Evolutionary conservation across 2,797 vertebrate species (phyloP).

Genomic region (Sebastes iracundus): DNA sequence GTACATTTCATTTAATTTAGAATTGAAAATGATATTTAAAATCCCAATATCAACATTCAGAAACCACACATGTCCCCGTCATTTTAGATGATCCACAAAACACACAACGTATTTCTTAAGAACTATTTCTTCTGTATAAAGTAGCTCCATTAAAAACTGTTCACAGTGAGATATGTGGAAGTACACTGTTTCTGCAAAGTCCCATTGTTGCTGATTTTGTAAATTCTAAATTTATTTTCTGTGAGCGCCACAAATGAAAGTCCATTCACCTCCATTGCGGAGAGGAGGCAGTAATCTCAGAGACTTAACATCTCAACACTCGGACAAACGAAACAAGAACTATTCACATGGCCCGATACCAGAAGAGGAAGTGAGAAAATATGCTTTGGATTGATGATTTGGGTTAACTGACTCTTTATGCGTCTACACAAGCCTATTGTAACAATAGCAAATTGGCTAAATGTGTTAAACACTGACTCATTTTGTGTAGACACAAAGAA

Average conservation of each 20-base stretch:
- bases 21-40: not conserved
- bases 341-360: not conserved
- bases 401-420: not conserved
- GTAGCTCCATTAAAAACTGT: not conserved
- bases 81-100: not conserved
- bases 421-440: not conserved
- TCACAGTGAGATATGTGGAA: not conserved
- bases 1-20: not conserved
- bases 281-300: not conserved
- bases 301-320: not conserved
- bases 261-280: not conserved
- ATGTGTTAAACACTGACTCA: constrained; percentile 18
- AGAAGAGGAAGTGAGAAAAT: not conserved
- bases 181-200: not conserved
- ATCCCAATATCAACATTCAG: not conserved
- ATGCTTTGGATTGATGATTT: not conserved
- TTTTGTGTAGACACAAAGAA: constrained; percentile 52
- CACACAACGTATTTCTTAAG: not conserved
- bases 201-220: not conserved
- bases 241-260: not conserved
- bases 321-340: not conserved
- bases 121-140: not conserved
- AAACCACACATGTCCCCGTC: not conserved
- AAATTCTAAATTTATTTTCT: not conserved
- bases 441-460: constrained; percentile 1